A percentile compares a stretch with the other conserved stretches of the same genome.
These are phyloP conservation scores for Danio choprae DNA, from an alignment of 2,797 vertebrate genomes.

Conservation along the genomic window DNA sequence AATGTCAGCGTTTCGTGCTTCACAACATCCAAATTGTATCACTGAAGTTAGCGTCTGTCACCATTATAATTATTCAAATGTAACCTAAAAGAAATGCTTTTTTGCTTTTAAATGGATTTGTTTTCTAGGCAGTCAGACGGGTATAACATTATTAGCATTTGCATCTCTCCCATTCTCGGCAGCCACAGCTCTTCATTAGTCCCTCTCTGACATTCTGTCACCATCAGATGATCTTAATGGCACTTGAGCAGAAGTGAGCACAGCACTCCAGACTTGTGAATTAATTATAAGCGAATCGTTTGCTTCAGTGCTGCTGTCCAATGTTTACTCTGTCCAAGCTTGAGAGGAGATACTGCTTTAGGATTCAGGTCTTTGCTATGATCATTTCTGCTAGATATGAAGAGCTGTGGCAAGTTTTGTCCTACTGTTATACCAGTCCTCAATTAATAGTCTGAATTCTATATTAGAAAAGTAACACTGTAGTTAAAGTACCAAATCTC, in stretches of 20 bases:
- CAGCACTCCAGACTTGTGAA: slow-evolving; percentile 19
- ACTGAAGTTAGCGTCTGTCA: slow-evolving; percentile 31
- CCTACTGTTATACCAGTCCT: not conserved
- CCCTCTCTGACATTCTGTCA: slow-evolving; percentile 49
- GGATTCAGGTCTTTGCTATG: not conserved
- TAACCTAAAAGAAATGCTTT: too few relatives aligned
- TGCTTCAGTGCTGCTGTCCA: not conserved
- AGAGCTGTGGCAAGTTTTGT: not conserved
- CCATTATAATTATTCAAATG: not conserved
- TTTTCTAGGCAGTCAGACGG: not conserved
- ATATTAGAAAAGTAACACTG: too few relatives aligned
- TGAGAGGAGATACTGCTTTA: slow-evolving; percentile 1
- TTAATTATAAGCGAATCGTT: slow-evolving; percentile 10
- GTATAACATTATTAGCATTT: slow-evolving; percentile 10
- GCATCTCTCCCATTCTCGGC: not conserved
- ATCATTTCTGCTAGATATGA: not conserved
- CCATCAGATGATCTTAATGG: slow-evolving; percentile 44
- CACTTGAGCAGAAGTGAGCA: slow-evolving; percentile 31
- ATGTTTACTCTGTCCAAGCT: slow-evolving; percentile 11
- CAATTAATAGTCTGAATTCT: too few relatives aligned
- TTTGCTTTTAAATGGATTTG: not conserved
- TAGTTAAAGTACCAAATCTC: too few relatives aligned
- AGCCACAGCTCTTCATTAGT: slow-evolving; percentile 34
- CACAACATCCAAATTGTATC: not conserved
- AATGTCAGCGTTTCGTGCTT: not conserved